A percentile compares a stretch with the other conserved stretches of the same genome.
phyloP scores from a whole-genome alignment of 2,888 invertebrate species.

The Octonoba sinensis region DNA sequence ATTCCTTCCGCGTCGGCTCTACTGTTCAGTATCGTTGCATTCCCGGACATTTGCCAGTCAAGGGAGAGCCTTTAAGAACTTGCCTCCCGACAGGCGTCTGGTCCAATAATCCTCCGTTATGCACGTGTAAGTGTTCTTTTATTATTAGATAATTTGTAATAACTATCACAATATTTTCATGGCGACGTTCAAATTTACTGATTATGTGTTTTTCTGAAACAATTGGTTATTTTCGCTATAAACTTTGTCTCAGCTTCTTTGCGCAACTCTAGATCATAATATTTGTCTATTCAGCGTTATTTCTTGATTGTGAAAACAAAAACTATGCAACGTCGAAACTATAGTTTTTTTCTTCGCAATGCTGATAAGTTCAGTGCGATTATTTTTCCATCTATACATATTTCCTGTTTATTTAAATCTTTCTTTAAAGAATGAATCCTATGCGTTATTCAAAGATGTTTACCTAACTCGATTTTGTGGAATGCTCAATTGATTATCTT shows the following conservation, averaged over 20 bases:
- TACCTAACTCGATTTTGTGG: neutral
- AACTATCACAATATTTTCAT: neutral
- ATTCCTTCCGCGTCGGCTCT: slow-evolving; percentile 68
- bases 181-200: neutral
- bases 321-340: no score
- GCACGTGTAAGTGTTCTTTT: slow-evolving; percentile 64
- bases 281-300: no score
- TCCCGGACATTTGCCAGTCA: slow-evolving; percentile 67
- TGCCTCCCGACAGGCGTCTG: slow-evolving; percentile 67
- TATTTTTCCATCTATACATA: no score
- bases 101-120: slow-evolving; percentile 67
- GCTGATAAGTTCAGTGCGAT: no score
- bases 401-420: no score
- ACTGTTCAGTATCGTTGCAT: slow-evolving; percentile 68
- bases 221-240: no score
- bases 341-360: no score
- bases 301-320: no score
- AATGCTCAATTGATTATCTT: neutral
- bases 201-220: neutral
- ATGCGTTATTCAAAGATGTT: neutral
- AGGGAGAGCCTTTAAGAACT: slow-evolving; percentile 67
- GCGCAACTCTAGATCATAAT: no score
- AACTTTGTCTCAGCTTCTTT: no score
- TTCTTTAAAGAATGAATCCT: no score
- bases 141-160: no score